Conservation (phyloP, 2,888 invertebrate species). For the Trimorus sp. region DNA sequence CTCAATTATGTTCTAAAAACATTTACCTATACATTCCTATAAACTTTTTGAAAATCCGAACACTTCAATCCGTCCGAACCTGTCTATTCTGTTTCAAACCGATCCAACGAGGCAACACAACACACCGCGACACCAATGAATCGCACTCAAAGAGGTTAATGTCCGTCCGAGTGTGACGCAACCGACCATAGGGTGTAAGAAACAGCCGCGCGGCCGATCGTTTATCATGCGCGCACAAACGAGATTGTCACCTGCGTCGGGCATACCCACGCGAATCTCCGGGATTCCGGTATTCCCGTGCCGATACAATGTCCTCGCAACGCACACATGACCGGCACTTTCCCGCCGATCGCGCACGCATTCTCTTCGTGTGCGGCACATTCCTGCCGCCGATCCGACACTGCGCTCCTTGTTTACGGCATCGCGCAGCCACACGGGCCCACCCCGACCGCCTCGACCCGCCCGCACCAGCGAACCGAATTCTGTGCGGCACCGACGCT, state of each 20-base stretch:
- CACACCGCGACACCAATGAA: slow-evolving; percentile 20
- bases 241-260: slow-evolving; percentile 76
- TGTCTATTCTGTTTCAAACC: too few relatives aligned
- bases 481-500: too few relatives aligned
- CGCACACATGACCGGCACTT: slow-evolving; percentile 29
- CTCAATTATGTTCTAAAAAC: too few relatives aligned
- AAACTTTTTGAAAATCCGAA: too few relatives aligned
- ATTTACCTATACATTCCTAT: too few relatives aligned
- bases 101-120: background rate
- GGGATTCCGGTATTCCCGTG: slow-evolving; percentile 57
- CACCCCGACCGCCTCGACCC: slow-evolving; percentile 24
- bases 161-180: slow-evolving; percentile 50
- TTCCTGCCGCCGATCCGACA: slow-evolving; percentile 45
- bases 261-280: slow-evolving; percentile 57
- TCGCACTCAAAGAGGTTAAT: slow-evolving; percentile 31
- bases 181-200: slow-evolving; percentile 71
- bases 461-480: background rate
- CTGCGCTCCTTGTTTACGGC: slow-evolving; percentile 72
- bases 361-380: slow-evolving; percentile 64
- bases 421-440: slow-evolving; percentile 69
- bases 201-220: slow-evolving; percentile 69
- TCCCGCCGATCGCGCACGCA: slow-evolving; percentile 58
- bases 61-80: too few relatives aligned
- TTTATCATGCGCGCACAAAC: slow-evolving; percentile 76
- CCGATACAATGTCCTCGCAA: slow-evolving; percentile 43